A percentile compares a stretch with the other conserved stretches of the same genome.
Evolutionary conservation across 2,888 invertebrate species (phyloP).

Genomic region (Temnothorax ravouxi): DNA sequence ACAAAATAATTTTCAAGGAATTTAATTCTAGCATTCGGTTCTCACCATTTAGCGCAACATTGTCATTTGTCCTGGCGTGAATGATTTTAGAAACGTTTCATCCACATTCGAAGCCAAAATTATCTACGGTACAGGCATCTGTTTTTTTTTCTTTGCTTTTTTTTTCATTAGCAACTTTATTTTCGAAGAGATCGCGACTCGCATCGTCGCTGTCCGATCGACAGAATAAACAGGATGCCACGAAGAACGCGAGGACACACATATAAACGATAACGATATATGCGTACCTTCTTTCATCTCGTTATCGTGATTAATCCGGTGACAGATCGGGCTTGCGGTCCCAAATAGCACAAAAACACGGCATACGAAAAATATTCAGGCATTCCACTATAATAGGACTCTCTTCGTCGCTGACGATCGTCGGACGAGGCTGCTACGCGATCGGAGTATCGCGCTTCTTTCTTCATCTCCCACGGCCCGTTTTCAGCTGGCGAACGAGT

Average conservation of each 20-base stretch:
- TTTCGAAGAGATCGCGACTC: conserved; percentile 18
- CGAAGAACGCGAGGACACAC: conserved; percentile 32
- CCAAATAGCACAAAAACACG: conserved; percentile 50
- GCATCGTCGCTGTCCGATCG: conserved; percentile 35
- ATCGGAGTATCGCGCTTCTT: conserved; percentile 2
- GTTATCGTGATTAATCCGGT: conserved; percentile 34
- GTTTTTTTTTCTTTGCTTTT: not conserved
- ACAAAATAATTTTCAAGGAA: conserved; percentile 51
- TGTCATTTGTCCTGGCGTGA: conserved; percentile 36
- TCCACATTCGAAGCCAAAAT: conserved; percentile 13
- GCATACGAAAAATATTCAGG: conserved; percentile 69
- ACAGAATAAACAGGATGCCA: conserved; percentile 30
- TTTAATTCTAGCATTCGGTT: conserved; percentile 39
- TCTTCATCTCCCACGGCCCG: conserved; percentile 10
- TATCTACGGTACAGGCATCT: conserved; percentile 21
- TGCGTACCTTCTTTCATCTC: conserved; percentile 39
- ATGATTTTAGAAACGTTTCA: conserved; percentile 11
- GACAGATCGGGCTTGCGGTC: conserved; percentile 35
- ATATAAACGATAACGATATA: conserved; percentile 40
- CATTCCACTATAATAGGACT: conserved; percentile 56
- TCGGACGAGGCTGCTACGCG: conserved; percentile 49
- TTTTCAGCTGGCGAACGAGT: conserved; percentile 46
- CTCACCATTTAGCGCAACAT: conserved; percentile 16
- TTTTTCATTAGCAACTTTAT: not conserved
- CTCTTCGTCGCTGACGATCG: conserved; percentile 44